phyloP scores from a whole-genome alignment of 1,140 invertebrate genomes.

The Aporrectodea caliginosa region DNA sequence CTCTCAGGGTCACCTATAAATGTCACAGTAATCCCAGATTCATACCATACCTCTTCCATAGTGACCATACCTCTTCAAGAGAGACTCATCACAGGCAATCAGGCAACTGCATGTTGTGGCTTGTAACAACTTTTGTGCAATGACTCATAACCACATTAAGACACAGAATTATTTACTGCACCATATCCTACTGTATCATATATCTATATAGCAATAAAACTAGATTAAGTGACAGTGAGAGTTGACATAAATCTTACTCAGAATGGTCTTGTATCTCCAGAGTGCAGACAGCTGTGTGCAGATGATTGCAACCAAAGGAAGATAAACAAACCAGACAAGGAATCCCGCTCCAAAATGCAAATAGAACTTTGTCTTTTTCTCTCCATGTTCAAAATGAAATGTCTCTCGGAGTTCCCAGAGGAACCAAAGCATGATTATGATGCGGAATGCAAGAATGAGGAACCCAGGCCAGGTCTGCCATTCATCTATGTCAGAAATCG shows the following conservation, averaged over 20 bases:
- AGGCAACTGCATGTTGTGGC: no score
- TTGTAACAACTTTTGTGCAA: no score
- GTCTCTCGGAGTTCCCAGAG: constrained; percentile 74
- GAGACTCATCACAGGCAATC: no score
- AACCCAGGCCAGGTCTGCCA: constrained; percentile 96
- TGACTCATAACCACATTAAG: no score
- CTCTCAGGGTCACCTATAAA: no score
- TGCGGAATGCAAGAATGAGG: constrained; percentile 79
- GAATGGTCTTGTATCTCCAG: constrained; percentile 89
- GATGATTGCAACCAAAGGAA: constrained; percentile 88
- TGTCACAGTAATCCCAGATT: no score
- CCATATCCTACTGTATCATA: no score
- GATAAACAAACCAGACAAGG: constrained; percentile 95
- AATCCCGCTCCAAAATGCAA: constrained; percentile 95
- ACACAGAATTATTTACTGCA: no score
- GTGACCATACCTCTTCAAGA: no score
- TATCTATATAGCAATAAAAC: no score
- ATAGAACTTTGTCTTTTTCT: constrained; percentile 81
- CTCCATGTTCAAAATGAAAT: constrained; percentile 40
- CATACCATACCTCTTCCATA: no score
- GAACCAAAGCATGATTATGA: constrained; percentile 92
- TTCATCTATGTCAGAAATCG: constrained; percentile 92
- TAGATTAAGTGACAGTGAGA: no score
- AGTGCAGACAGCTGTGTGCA: constrained; percentile 86
- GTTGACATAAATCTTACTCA: constrained; percentile 77